These are phyloP conservation scores for Strix uralensis DNA, from an alignment of 2,113 vertebrate species.

Conservation along the genomic window DNA sequence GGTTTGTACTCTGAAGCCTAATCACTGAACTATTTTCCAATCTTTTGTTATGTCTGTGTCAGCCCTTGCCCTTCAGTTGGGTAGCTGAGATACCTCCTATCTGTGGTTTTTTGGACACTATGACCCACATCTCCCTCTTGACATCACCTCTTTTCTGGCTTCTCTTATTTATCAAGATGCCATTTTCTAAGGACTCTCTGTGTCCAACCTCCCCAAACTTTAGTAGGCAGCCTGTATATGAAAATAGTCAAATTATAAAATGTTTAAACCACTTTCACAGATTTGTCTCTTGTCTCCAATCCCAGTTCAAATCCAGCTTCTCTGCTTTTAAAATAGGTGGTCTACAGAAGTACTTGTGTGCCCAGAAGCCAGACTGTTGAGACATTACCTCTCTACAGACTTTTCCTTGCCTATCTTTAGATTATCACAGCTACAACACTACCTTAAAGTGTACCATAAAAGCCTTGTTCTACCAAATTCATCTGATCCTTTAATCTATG, in stretches of 20 bases:
- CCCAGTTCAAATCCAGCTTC: background rate
- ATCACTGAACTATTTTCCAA: accelerated
- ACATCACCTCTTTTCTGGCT: background rate
- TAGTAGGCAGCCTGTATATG: background rate
- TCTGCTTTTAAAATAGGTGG: background rate
- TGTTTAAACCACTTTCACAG: background rate
- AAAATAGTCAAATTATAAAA: background rate
- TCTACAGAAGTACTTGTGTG: background rate
- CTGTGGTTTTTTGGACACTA: background rate
- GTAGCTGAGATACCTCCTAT: background rate
- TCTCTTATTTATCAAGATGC: background rate
- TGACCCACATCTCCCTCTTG: background rate
- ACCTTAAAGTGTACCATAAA: background rate
- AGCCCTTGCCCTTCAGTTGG: background rate
- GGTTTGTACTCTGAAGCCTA: background rate
- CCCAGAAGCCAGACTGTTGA: background rate
- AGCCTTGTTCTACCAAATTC: background rate
- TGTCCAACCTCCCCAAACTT: background rate
- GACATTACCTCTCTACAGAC: background rate
- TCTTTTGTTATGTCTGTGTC: background rate
- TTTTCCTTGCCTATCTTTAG: background rate
- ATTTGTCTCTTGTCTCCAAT: background rate
- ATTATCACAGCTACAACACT: background rate
- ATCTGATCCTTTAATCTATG: background rate
- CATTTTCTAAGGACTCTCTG: background rate